Conservation (phyloP, 2,888 invertebrate genomes). For the Drosophila anomalipes region DNA sequence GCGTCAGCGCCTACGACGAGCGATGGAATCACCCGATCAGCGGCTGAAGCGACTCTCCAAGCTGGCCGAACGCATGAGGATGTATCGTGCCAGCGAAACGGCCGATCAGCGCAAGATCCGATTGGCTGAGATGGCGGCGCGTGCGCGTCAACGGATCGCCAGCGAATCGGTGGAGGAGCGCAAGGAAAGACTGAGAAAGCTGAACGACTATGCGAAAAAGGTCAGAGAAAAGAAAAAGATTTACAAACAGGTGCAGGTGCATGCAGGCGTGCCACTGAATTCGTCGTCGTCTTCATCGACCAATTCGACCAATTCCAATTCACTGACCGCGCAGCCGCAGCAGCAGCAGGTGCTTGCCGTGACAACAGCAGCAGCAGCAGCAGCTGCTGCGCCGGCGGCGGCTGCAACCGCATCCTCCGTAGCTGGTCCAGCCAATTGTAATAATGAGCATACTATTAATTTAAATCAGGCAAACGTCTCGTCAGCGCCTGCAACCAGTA, state of each 20-base stretch:
- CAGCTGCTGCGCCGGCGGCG: constrained; percentile 64
- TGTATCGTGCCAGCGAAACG: constrained; percentile 84
- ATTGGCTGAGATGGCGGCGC: constrained; percentile 84
- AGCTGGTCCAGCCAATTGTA: constrained; percentile 76
- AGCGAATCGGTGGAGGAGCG: constrained; percentile 84
- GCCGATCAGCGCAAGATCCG: constrained; percentile 84
- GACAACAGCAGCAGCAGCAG: constrained; percentile 65
- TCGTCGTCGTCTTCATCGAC: constrained; percentile 70
- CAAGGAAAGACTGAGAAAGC: constrained; percentile 85
- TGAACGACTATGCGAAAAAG: constrained; percentile 86
- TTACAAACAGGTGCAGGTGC: constrained; percentile 79
- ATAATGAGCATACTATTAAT: constrained; percentile 83
- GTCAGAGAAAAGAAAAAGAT: constrained; percentile 85
- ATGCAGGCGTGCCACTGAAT: constrained; percentile 57
- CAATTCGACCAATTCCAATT: constrained; percentile 60
- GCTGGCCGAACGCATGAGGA: constrained; percentile 85
- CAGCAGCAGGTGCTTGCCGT: constrained; percentile 71
- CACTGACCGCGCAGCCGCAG: constrained; percentile 59
- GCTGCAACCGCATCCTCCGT: constrained; percentile 54
- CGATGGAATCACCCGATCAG: constrained; percentile 85
- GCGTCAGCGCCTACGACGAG: constrained; percentile 84
- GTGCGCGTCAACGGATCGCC: constrained; percentile 84
- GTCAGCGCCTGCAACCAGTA: constrained; percentile 60
- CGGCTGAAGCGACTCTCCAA: constrained; percentile 83
- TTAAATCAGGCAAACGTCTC: constrained; percentile 81